These are phyloP conservation scores for Mustela lutreola DNA, from an alignment of 2,113 vertebrate species.

Conservation along the genomic window DNA sequence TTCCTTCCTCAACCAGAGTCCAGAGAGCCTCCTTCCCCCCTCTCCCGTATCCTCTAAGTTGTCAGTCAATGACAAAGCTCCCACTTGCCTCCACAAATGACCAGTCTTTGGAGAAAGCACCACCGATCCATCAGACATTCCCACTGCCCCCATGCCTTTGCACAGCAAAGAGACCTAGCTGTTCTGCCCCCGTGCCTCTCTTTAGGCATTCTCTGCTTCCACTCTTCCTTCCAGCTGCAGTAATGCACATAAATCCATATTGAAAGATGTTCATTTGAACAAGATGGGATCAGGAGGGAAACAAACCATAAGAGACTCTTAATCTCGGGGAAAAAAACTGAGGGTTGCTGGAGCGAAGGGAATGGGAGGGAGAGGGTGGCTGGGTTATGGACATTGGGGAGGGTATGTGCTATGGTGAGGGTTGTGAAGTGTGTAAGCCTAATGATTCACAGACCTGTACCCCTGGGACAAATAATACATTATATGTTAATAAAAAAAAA, in stretches of 20 bases:
- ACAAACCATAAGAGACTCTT: too few relatives aligned
- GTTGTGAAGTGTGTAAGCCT: too few relatives aligned
- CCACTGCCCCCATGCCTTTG: not conserved
- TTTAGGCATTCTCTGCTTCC: not conserved
- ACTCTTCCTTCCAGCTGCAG: not conserved
- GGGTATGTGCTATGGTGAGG: too few relatives aligned
- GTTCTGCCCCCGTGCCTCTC: not conserved
- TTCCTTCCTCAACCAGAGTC: not conserved
- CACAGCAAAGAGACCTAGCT: not conserved
- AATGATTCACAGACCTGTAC: too few relatives aligned
- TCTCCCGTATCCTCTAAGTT: not conserved
- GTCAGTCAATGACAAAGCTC: not conserved
- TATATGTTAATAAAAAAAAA: too few relatives aligned
- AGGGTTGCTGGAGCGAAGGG: too few relatives aligned
- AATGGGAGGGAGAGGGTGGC: too few relatives aligned
- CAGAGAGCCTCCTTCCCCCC: not conserved
- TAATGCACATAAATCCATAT: not conserved
- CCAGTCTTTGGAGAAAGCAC: not conserved
- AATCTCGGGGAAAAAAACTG: too few relatives aligned
- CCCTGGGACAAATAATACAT: too few relatives aligned
- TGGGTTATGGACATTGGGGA: too few relatives aligned
- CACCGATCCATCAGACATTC: not conserved
- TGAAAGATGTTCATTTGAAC: conserved; percentile 65
- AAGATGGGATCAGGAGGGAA: too few relatives aligned
- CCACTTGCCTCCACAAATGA: not conserved